A percentile compares a stretch with the other conserved stretches of the same genome.
These are phyloP conservation scores for Schizotus pectinicornis DNA, from an alignment of 2,888 invertebrate species.

Conservation along the genomic window DNA sequence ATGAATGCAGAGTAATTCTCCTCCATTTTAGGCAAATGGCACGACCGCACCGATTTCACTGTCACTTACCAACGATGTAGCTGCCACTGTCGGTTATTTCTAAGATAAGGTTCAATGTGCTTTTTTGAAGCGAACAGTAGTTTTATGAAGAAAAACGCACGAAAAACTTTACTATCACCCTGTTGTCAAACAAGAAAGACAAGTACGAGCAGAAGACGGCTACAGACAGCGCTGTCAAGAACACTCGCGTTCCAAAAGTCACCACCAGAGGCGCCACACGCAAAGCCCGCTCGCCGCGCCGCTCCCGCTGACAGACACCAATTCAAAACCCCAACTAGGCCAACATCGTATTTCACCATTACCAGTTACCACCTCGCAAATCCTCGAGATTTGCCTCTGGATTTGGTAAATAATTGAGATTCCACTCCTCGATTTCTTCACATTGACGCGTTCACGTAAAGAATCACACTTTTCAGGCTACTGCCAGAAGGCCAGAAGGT, in stretches of 20 bases:
- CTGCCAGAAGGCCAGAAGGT: too few relatives aligned
- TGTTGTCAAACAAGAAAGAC: conserved; percentile 13
- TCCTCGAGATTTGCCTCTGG: too few relatives aligned
- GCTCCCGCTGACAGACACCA: not conserved
- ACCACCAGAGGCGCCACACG: not conserved
- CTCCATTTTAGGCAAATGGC: conserved; percentile 42
- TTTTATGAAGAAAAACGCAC: not conserved
- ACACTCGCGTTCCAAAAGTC: not conserved
- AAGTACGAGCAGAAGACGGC: not conserved
- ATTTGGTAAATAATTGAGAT: too few relatives aligned
- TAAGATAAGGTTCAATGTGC: not conserved
- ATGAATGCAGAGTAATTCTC: conserved; percentile 35
- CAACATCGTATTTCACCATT: too few relatives aligned
- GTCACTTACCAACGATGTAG: conserved; percentile 22
- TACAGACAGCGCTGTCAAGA: not conserved
- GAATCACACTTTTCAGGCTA: too few relatives aligned
- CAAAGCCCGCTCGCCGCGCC: too few relatives aligned
- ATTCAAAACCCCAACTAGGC: not conserved
- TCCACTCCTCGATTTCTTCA: too few relatives aligned
- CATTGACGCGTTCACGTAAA: too few relatives aligned
- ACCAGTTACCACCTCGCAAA: too few relatives aligned
- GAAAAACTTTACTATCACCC: not conserved
- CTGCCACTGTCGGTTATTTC: not conserved
- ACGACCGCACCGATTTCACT: not conserved
- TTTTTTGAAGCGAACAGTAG: not conserved